These are phyloP conservation scores for Nansenia antarctica DNA, from an alignment of 2,113 vertebrate genomes.

Conservation along the genomic window DNA sequence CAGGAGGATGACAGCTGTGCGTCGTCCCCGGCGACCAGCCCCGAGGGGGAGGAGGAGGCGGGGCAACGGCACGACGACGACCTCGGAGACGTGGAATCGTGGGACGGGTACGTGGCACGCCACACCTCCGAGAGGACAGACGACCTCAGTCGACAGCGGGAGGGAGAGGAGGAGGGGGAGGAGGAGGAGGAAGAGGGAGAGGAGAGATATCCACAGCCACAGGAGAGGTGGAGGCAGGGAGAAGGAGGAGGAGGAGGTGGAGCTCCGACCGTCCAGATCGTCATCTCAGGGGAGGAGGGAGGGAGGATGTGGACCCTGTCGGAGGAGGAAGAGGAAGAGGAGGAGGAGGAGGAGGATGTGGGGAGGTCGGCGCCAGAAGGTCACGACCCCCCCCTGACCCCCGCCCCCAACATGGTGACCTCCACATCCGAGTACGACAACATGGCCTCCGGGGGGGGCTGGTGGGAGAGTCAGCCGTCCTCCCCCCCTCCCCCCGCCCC, in stretches of 20 bases:
- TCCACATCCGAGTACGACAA: constrained; percentile 75
- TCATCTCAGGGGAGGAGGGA: constrained; percentile 54
- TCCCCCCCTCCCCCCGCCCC: constrained; percentile 48
- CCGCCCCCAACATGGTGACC: constrained; percentile 60
- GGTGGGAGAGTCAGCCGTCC: constrained; percentile 55
- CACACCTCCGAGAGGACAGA: no score
- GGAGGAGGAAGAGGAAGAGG: constrained; percentile 12
- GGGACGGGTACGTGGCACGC: constrained; percentile 48
- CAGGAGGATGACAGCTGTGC: constrained; percentile 76
- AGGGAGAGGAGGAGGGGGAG: not conserved
- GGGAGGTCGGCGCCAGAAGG: not conserved
- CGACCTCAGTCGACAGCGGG: constrained; percentile 16
- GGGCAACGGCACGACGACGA: no score
- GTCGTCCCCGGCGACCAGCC: constrained; percentile 79
- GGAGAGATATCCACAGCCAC: not conserved
- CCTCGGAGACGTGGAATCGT: constrained; percentile 51
- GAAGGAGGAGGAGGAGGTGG: not conserved
- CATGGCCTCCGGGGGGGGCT: constrained; percentile 49
- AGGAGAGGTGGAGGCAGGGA: constrained; percentile 13
- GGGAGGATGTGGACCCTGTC: not conserved
- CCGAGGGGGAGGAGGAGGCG: constrained; percentile 71
- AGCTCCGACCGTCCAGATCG: constrained; percentile 55
- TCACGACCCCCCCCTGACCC: constrained; percentile 23
- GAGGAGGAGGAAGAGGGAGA: constrained; percentile 12
- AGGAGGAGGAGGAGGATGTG: constrained; percentile 2